phyloP scores from a whole-genome alignment of 2,888 invertebrate species.

The Drosophila tanythrix region DNA sequence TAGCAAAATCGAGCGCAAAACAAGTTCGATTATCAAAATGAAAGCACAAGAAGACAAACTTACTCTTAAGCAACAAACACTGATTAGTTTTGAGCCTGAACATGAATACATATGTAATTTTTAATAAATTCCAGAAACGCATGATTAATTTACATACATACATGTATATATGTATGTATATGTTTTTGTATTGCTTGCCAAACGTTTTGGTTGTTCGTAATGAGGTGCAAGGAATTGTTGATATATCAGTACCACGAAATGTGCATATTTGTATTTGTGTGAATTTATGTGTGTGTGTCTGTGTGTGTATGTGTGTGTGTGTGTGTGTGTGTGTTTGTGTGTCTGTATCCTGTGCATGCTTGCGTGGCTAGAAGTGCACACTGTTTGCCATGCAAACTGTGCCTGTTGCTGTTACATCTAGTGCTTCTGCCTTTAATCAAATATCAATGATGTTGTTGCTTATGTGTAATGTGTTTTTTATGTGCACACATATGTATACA shows the following conservation, averaged over 20 bases:
- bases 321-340: background rate
- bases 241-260: conserved; percentile 37
- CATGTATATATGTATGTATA: background rate
- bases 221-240: conserved; percentile 48
- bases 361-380: conserved; percentile 54
- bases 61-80: background rate
- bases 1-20: background rate
- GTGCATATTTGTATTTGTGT: background rate
- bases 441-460: conserved; percentile 57
- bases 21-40: background rate
- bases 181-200: background rate
- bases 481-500: background rate
- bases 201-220: conserved; percentile 17
- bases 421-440: conserved; percentile 56
- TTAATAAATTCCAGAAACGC: background rate
- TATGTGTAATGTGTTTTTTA: conserved; percentile 4
- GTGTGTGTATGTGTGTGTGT: background rate
- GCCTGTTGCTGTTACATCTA: conserved; percentile 3
- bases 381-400: conserved; percentile 69
- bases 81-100: background rate
- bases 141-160: background rate
- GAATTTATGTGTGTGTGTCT: background rate
- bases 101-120: background rate
- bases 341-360: conserved; percentile 1
- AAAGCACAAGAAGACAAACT: background rate